Base-by-base conservation (phyloP, 2,797 vertebrate genomes). In the Sus cebifrons region DNA sequence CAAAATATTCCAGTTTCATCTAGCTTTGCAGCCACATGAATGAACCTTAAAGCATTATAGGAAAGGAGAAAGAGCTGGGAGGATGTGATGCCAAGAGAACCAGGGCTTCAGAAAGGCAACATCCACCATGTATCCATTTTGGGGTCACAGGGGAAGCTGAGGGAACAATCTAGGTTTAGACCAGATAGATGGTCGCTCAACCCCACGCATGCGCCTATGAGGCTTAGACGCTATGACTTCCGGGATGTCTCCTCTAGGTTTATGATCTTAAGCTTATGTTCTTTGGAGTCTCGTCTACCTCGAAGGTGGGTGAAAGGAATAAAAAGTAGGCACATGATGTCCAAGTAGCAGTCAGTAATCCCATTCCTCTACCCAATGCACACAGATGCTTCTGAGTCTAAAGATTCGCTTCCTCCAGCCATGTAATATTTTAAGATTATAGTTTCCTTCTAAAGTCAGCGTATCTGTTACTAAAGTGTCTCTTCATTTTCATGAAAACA, bases 391-490 rank as follows among this genome's bases (percentile, higher is more conserved):
- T 93, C 67, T 91, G 75, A 86, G 23, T 91, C 54, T 74, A 11
- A 68, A 94, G 27, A 32, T 73, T 81, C 90, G 29, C 91, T 82
- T 89, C 67, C 40, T 81, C 25, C 40, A 94, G 52, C 9, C 58
- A 81, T 67, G 25, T 56, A 44, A 82, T 88, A 95, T 94, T 96
- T 86, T 83, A 86, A 96, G 36, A 84, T n/a, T 62, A 3, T 70
- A 56, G n/a, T 94, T 96, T 94, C 86, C 49, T n/a, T 89, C 96
- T 96, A 84, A 97, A 95, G 75, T 93, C 92, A 93, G n/a, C 16
- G 0, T 78, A 36, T 62, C 52, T 89, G 56, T 60, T 89, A 82
- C 68, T 87, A 89, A 92, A 82, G 56, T 14, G 3, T 73, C 29
- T 89, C 67, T 96, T 96, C 29, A 14, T 86, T 86, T 96, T 74